These are phyloP conservation scores for Enteromius trimaculatus DNA, from an alignment of 2,797 vertebrate genomes.

Conservation along the genomic window DNA sequence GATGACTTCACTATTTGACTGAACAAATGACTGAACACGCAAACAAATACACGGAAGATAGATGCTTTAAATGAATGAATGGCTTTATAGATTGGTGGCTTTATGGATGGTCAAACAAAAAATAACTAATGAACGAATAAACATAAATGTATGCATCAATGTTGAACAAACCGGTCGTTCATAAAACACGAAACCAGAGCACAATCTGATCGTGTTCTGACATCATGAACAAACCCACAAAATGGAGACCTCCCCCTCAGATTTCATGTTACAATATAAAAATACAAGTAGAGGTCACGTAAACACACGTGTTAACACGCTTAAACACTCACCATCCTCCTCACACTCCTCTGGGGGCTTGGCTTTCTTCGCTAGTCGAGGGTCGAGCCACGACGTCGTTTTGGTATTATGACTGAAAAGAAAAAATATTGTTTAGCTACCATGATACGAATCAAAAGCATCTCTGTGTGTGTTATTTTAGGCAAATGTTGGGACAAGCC, in stretches of 20 bases:
- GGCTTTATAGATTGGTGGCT: neutral
- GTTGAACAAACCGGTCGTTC: neutral
- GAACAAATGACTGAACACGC: neutral
- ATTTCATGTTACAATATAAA: constrained; percentile 3
- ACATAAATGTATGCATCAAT: neutral
- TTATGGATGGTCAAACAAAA: neutral
- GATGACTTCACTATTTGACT: neutral
- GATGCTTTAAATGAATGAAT: neutral
- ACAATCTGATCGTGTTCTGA: constrained; percentile 8
- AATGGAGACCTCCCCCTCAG: neutral
- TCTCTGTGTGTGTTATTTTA: neutral
- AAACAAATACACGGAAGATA: neutral
- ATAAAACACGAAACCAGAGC: constrained; percentile 15
- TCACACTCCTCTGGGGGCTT: constrained; percentile 99
- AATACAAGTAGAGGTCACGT: constrained; percentile 44
- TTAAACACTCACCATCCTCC: constrained; percentile 91
- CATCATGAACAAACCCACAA: constrained; percentile 14
- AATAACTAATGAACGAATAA: neutral
- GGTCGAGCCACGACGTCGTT: constrained; percentile 99
- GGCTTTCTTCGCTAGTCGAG: constrained; percentile 97
- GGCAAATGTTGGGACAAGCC: neutral
- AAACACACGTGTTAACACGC: constrained; percentile 23
- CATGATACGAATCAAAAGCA: neutral
- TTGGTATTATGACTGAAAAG: constrained; percentile 98
- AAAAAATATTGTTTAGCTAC: constrained; percentile 8